These are phyloP conservation scores for Ectemnius lituratus DNA, from an alignment of 2,888 invertebrate genomes.

Conservation along the genomic window DNA sequence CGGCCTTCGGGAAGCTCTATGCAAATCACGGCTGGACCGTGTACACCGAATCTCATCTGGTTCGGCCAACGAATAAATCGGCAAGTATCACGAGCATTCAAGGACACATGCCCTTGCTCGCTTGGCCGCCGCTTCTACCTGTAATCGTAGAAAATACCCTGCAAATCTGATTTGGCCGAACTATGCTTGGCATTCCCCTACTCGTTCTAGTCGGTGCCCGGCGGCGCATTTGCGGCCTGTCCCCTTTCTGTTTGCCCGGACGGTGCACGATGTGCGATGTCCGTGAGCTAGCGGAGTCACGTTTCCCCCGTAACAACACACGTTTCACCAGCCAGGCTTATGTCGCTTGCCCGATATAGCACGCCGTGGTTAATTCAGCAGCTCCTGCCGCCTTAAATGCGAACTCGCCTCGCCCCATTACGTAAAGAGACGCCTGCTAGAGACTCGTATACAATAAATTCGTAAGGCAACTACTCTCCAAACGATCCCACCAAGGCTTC, in stretches of 20 bases:
- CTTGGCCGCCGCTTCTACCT: conserved; percentile 38
- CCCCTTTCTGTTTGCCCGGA: conserved; percentile 20
- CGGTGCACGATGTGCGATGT: conserved; percentile 28
- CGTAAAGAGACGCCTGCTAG: not conserved
- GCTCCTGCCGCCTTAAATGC: not conserved
- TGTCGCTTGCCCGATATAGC: conserved; percentile 20
- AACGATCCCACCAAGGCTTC: not conserved
- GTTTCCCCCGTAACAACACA: conserved; percentile 19
- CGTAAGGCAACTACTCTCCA: not conserved
- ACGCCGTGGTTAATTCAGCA: not conserved
- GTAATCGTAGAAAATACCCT: conserved; percentile 50
- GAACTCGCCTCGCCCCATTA: not conserved
- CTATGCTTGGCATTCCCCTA: conserved; percentile 31
- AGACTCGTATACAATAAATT: not conserved
- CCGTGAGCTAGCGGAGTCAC: conserved; percentile 40
- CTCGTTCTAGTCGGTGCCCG: conserved; percentile 12
- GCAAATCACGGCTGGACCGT: conserved; percentile 41
- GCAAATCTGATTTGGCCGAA: conserved; percentile 47
- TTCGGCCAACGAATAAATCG: conserved; percentile 30
- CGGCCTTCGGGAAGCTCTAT: conserved; percentile 38
- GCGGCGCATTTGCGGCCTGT: conserved; percentile 12
- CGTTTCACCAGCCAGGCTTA: conserved; percentile 6
- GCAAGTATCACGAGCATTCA: conserved; percentile 35
- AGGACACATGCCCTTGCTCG: conserved; percentile 37
- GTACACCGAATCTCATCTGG: conserved; percentile 37